Percentiles rank a stretch among this genome's conserved stretches.
Conservation (phyloP, 2,888 invertebrate species). For the Keiferia lycopersicella region DNA sequence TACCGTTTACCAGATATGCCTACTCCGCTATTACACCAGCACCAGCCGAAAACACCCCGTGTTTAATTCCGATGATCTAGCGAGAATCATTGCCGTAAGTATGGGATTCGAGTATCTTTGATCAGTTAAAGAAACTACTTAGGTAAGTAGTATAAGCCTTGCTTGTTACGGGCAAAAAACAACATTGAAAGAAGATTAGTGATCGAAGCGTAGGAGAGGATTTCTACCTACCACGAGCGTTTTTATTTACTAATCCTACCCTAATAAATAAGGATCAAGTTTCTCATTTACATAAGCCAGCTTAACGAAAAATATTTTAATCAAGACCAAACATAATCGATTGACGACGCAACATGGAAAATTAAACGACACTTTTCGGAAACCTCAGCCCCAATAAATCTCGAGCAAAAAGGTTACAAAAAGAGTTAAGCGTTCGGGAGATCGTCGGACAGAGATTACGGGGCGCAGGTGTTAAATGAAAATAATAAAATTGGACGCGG, state of each 20-base stretch:
- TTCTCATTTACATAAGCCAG: constrained; percentile 14
- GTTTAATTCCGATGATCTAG: constrained; percentile 14
- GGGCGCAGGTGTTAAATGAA: constrained; percentile 81
- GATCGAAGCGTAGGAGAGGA: constrained; percentile 4
- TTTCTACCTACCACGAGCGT: background rate
- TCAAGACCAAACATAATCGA: constrained; percentile 70
- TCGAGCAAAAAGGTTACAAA: constrained; percentile 69
- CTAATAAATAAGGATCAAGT: constrained; percentile 15
- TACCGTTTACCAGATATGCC: constrained; percentile 57
- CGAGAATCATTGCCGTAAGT: constrained; percentile 8
- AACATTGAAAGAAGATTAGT: background rate
- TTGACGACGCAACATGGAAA: constrained; percentile 68
- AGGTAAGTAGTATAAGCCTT: no score
- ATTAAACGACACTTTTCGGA: constrained; percentile 77
- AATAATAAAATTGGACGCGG: constrained; percentile 76
- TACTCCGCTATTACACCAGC: constrained; percentile 51
- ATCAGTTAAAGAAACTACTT: background rate
- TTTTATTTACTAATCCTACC: constrained; percentile 17
- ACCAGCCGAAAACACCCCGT: constrained; percentile 22
- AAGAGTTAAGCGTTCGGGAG: constrained; percentile 80
- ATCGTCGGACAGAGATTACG: constrained; percentile 79
- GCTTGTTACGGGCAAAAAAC: background rate
- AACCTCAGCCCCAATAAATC: constrained; percentile 73
- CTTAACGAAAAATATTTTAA: constrained; percentile 44
- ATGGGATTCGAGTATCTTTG: background rate